phyloP scores from a whole-genome alignment of 2,888 invertebrate species.

The Ormyrus labotus region DNA sequence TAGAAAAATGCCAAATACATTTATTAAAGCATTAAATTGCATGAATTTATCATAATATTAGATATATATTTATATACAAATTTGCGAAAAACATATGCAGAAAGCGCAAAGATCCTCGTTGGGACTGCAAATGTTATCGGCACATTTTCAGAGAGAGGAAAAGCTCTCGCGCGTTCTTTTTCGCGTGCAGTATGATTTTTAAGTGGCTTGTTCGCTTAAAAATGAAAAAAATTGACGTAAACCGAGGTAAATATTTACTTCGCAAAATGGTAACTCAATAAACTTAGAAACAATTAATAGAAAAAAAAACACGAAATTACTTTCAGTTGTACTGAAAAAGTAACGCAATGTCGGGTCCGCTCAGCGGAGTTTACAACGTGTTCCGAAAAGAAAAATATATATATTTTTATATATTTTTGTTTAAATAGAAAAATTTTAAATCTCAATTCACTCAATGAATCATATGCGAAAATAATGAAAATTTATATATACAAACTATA shows the following conservation, averaged over 20 bases:
- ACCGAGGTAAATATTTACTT: conserved; percentile 34
- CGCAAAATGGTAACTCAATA: conserved; percentile 53
- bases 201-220: conserved; percentile 5
- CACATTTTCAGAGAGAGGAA: conserved; percentile 53
- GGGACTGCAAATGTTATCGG: conserved; percentile 43
- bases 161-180: conserved; percentile 40
- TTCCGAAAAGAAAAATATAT: conserved; percentile 37
- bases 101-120: conserved; percentile 27
- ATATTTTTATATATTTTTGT: conserved; percentile 39
- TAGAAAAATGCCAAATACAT: conserved; percentile 52
- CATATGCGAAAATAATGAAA: conserved; percentile 34
- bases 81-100: conserved; percentile 49
- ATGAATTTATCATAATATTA: conserved; percentile 45
- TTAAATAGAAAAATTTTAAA: conserved; percentile 46
- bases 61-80: conserved; percentile 53
- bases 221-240: conserved; percentile 29
- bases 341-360: conserved; percentile 39
- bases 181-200: conserved; percentile 46
- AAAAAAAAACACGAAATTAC: conserved; percentile 40
- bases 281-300: conserved; percentile 51
- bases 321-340: conserved; percentile 55
- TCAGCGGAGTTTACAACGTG: conserved; percentile 47
- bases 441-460: conserved; percentile 50
- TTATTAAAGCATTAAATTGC: conserved; percentile 50
- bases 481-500: conserved; percentile 53